Conservation (phyloP, 1,140 invertebrate species). For the Anagrus nilaparvatae region DNA sequence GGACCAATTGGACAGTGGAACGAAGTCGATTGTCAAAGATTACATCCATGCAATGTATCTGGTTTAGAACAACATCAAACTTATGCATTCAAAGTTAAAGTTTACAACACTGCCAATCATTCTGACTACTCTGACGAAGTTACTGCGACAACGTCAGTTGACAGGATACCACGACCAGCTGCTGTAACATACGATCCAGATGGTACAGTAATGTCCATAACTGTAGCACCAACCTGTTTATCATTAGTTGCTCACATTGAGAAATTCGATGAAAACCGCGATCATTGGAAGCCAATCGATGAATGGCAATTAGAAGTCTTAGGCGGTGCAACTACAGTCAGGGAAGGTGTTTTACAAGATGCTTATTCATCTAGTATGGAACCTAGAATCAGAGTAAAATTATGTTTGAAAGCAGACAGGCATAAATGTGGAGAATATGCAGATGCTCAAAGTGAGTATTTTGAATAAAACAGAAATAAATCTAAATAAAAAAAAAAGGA, state of each 20-base stretch:
- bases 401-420: slow-evolving; percentile 65
- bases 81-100: slow-evolving; percentile 75
- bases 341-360: slow-evolving; percentile 55
- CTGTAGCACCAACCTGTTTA: slow-evolving; percentile 63
- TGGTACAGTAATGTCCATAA: slow-evolving; percentile 61
- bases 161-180: slow-evolving; percentile 69
- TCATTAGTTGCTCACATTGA: slow-evolving; percentile 63
- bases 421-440: slow-evolving; percentile 74
- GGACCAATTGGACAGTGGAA: slow-evolving; percentile 56
- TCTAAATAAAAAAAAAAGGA: not conserved
- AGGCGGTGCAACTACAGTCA: slow-evolving; percentile 53
- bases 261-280: slow-evolving; percentile 45
- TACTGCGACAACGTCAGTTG: slow-evolving; percentile 65
- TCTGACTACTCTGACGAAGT: slow-evolving; percentile 79
- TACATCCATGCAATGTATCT: slow-evolving; percentile 80
- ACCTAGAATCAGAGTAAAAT: slow-evolving; percentile 60
- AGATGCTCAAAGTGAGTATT: slow-evolving; percentile 67
- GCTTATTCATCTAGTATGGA: slow-evolving; percentile 40
- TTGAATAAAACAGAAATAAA: not conserved
- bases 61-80: slow-evolving; percentile 71
- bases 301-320: slow-evolving; percentile 57
- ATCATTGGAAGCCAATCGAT: slow-evolving; percentile 60
- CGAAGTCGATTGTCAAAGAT: slow-evolving; percentile 71
- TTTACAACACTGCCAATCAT: slow-evolving; percentile 71
- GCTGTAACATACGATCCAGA: slow-evolving; percentile 73